Percentiles rank a stretch among this genome's conserved stretches.
Evolutionary conservation across 2,113 vertebrate species (phyloP).

Genomic region (Rostratula benghalensis): DNA sequence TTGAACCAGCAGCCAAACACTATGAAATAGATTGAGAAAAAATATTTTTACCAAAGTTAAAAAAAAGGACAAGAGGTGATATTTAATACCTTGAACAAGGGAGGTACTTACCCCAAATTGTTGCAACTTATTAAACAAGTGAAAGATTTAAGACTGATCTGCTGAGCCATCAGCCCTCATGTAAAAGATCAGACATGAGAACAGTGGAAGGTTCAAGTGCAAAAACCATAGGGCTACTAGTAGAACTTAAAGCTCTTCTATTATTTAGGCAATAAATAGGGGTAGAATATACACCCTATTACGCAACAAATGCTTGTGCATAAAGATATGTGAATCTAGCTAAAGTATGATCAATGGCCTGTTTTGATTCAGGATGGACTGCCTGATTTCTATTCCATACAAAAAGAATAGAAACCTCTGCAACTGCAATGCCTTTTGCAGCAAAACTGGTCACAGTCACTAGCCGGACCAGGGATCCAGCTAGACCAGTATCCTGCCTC

Average conservation of each 20-base stretch:
- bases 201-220: neutral
- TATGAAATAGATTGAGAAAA: slow-evolving; percentile 41
- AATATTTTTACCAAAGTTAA: neutral
- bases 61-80: neutral
- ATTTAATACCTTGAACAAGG: neutral
- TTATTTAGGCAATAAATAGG: neutral
- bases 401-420: neutral
- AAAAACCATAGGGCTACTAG: neutral
- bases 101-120: neutral
- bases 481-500: neutral
- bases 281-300: neutral
- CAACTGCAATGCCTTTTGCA: neutral
- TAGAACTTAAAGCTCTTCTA: neutral
- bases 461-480: neutral
- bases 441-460: neutral
- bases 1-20: slow-evolving; percentile 97
- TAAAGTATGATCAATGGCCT: neutral
- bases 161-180: neutral
- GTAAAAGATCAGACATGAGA: neutral
- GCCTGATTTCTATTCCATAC: neutral
- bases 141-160: neutral
- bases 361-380: neutral
- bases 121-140: neutral
- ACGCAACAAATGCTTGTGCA: neutral
- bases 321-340: neutral